These are phyloP conservation scores for Chromoteleia sp. DNA, from an alignment of 2,888 invertebrate genomes.

Conservation along the genomic window DNA sequence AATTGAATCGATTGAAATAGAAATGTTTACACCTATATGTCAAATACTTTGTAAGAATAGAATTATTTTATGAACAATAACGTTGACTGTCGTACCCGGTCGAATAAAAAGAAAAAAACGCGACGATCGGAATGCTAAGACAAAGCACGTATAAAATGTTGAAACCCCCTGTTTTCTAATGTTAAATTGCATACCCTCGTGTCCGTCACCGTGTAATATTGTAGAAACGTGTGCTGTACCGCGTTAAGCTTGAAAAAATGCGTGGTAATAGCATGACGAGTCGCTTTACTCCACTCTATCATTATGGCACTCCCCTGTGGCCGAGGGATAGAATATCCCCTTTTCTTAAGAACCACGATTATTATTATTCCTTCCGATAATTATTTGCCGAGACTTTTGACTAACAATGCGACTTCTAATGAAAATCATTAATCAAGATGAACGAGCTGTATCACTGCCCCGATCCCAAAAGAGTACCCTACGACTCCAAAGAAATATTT, in stretches of 20 bases:
- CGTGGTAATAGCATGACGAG: constrained; percentile 62
- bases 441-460: constrained; percentile 31
- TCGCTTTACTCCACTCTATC: constrained; percentile 56
- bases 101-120: background rate
- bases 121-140: background rate
- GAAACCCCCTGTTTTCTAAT: constrained; percentile 32
- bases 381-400: constrained; percentile 46
- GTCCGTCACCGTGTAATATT: constrained; percentile 47
- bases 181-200: constrained; percentile 43
- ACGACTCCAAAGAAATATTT: background rate
- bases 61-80: background rate
- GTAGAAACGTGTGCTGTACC: constrained; percentile 29
- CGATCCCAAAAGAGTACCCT: background rate
- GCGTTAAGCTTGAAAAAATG: constrained; percentile 52
- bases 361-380: constrained; percentile 47
- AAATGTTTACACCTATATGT: too few relatives aligned
- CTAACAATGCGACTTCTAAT: constrained; percentile 34
- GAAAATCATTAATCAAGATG: constrained; percentile 56
- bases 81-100: background rate
- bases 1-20: too few relatives aligned
- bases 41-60: too few relatives aligned
- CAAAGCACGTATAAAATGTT: constrained; percentile 21
- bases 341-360: constrained; percentile 44
- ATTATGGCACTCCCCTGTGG: constrained; percentile 54
- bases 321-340: constrained; percentile 48